A percentile compares a stretch with the other conserved stretches of the same genome.
These are phyloP conservation scores for Neodontobutis hainanensis DNA, from an alignment of 2,113 vertebrate species.

Conservation along the genomic window DNA sequence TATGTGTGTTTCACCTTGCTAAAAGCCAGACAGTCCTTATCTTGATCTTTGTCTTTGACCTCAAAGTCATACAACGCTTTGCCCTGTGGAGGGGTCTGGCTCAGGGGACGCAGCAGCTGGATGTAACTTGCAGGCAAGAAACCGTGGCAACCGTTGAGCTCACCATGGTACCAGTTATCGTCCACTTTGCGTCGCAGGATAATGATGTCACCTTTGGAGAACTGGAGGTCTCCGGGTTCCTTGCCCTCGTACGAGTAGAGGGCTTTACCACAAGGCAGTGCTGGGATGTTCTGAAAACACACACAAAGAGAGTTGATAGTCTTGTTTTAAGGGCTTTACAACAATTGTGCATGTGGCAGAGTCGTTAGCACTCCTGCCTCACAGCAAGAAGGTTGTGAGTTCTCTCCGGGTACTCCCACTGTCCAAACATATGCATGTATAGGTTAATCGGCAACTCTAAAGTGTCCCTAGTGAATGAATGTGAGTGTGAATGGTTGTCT, in stretches of 20 bases:
- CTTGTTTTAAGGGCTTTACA: too few species aligned
- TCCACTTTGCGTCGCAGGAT: constrained; percentile 93
- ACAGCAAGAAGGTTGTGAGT: too few species aligned
- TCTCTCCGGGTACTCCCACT: too few species aligned
- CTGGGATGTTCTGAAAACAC: constrained; percentile 84
- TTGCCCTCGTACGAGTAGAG: constrained; percentile 95
- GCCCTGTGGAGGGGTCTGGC: constrained; percentile 91
- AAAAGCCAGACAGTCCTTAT: constrained; percentile 97
- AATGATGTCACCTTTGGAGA: constrained; percentile 95
- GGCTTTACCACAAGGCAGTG: constrained; percentile 92
- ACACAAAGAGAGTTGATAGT: constrained; percentile 6
- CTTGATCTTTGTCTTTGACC: constrained; percentile 97
- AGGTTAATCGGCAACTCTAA: too few species aligned
- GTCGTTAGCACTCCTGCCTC: too few species aligned
- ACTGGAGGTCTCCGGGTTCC: constrained; percentile 94
- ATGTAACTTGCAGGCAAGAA: constrained; percentile 97
- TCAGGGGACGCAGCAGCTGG: constrained; percentile 90
- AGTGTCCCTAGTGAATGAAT: too few species aligned
- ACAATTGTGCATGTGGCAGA: too few species aligned
- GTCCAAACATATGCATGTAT: too few species aligned
- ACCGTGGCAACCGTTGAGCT: constrained; percentile 91
- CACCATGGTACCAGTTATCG: constrained; percentile 97
- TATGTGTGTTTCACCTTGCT: constrained; percentile 85
- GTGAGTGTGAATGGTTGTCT: too few species aligned
- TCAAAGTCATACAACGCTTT: constrained; percentile 98